phyloP scores from a whole-genome alignment of 2,113 vertebrate genomes.

The Petroica traversi region DNA sequence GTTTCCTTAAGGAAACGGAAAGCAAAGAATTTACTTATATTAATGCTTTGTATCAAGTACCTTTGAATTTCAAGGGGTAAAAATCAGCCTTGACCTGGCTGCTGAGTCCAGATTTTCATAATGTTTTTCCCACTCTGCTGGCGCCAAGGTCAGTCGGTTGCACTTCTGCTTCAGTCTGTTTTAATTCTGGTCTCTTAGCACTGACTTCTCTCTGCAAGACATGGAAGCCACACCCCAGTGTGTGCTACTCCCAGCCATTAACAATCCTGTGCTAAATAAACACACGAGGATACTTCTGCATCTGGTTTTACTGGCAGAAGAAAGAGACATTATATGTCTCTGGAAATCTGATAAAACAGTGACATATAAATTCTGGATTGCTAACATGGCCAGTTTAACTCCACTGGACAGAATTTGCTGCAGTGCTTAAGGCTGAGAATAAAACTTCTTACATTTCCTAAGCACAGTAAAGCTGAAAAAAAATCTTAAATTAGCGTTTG shows the following conservation, averaged over 20 bases:
- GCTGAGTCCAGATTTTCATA: background rate
- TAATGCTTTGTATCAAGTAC: background rate
- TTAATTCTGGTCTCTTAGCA: slow-evolving; percentile 1
- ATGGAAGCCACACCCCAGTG: slow-evolving; percentile 41
- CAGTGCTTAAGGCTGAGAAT: background rate
- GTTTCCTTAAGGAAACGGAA: slow-evolving; percentile 34
- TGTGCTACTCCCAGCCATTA: slow-evolving; percentile 42
- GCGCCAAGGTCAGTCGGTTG: background rate
- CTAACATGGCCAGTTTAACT: background rate
- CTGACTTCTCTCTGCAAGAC: slow-evolving; percentile 3
- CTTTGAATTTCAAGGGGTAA: background rate
- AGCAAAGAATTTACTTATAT: background rate
- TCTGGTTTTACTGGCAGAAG: slow-evolving; percentile 61
- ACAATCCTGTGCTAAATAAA: slow-evolving; percentile 44
- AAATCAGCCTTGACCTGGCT: background rate
- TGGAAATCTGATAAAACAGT: slow-evolving; percentile 65
- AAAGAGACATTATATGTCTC: slow-evolving; percentile 50
- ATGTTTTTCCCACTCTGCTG: background rate
- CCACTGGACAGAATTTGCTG: background rate
- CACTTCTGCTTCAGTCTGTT: background rate
- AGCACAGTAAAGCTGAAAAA: background rate
- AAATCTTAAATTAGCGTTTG: background rate
- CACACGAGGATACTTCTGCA: slow-evolving; percentile 43
- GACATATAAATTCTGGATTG: slow-evolving; percentile 23
- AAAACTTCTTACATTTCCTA: background rate